Base-by-base conservation (phyloP, 1,140 invertebrate species). In the Micrasema longulum region DNA sequence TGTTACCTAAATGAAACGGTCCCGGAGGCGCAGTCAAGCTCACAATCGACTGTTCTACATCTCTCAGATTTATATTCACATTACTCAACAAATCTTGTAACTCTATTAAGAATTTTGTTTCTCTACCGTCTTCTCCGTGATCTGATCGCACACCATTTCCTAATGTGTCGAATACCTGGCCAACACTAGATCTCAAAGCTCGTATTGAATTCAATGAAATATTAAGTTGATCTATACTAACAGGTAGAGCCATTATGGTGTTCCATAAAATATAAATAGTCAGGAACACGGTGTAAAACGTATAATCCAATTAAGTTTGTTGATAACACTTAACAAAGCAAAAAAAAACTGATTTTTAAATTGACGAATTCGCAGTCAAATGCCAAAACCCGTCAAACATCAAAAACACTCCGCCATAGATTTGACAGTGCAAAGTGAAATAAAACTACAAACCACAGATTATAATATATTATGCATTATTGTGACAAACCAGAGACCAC, bases 1-100 rank as follows among this genome's bases (percentile, higher is more conserved):
- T 93, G 77, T 95, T 96, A 0, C 92, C 93, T 36, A 97, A 84
- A 76, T 88, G 92, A 77, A 95, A 93, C 1, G 92, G 90, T 0
- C 91, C 90, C 14, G 89, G 88, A 1, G 93, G 91, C 69, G 91
- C 87, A 52, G 89, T 90, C 16, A 97, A 80, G 36, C 86, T 88
- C 65, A 87, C 89, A 2, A 93, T 89, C 6, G 91, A 86, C 80
- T 91, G 89, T 80, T 95, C 93, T 4, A 95, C 90, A 78, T 95
- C 93, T 76, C 92, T 88, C 64, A 95, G 82, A 79, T 94, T 92
- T 20, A 88, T 86, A 75, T 91, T 93, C 0, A 94, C 92, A 69
- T 88, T 90, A 43, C 88, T 89, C 2, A 95, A 83, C 38, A 91
- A 84, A 67, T 93, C 92, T 80, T 95, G 92, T 16, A 95, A 85